Percentiles rank a stretch among this genome's conserved stretches.
These are phyloP conservation scores for Corvus cornix DNA, from an alignment of 2,113 vertebrate species.

Conservation along the genomic window DNA sequence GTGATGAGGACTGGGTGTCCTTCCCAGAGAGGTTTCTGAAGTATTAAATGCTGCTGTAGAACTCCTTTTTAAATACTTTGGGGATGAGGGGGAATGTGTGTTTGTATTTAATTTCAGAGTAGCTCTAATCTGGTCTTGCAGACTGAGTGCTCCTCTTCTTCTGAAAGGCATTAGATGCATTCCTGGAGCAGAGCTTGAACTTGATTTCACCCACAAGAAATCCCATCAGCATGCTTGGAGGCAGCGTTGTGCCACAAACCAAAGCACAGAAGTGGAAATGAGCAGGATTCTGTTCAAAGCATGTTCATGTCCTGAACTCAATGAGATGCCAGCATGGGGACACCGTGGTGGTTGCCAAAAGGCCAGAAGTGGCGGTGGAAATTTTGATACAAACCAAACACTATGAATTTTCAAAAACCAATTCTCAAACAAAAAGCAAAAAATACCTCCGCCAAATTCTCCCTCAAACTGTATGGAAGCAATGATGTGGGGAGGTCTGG, in stretches of 20 bases:
- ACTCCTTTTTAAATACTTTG: not conserved
- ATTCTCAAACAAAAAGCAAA: not conserved
- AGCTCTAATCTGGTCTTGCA: not conserved
- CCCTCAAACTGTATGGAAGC: not conserved
- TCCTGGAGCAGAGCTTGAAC: not conserved
- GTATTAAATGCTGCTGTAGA: not conserved
- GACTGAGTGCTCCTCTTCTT: not conserved
- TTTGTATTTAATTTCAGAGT: not conserved
- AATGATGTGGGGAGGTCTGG: not conserved
- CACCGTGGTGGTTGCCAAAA: fast-evolving
- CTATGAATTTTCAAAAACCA: not conserved
- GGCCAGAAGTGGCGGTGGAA: not conserved
- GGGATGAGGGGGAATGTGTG: not conserved
- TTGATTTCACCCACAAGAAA: not conserved
- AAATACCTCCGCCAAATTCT: not conserved
- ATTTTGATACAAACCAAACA: not conserved
- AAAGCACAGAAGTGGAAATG: not conserved
- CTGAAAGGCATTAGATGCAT: not conserved
- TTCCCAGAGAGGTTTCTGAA: not conserved
- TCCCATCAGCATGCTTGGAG: not conserved
- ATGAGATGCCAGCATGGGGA: not conserved
- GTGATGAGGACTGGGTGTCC: not conserved
- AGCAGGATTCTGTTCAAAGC: not conserved
- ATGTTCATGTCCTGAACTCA: fast-evolving
- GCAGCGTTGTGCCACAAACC: not conserved